Base-by-base conservation (phyloP, 2,888 invertebrate genomes). In the Exephanes ischioxanthus region DNA sequence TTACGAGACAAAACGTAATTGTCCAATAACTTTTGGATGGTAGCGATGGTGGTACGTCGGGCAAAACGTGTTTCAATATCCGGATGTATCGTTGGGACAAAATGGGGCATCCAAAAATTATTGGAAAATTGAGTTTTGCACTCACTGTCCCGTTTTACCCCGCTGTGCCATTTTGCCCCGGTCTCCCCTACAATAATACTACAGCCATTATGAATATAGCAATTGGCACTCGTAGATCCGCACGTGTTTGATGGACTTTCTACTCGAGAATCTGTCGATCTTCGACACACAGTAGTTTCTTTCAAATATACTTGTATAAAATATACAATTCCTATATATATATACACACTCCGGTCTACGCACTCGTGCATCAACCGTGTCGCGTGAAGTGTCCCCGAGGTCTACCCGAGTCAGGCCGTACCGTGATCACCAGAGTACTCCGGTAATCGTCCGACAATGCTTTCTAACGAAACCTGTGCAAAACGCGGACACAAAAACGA, bases 161-260 rank as follows among this genome's bases (percentile, higher is more conserved):
- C n/a, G n/a, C n/a, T n/a, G n/a, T n/a, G n/a, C n/a, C n/a, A n/a
- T n/a, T n/a, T n/a, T n/a, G n/a, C n/a, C n/a, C n/a, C n/a, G n/a
- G n/a, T n/a, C n/a, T n/a, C n/a, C n/a, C n/a, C n/a, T n/a, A 76
- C 11, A 45, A 61, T 19, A 76, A 33, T 63, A 75, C 30, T 66
- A 33, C 11, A 37, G 14, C 7, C 3, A 19, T 19, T 11, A 66
- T 63, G 16, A 55, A 67, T 37, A 33, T 26, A 30, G 7, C 22
- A 55, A 45, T 55, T 30, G 66, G 53, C 41, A 67, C 19, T 73
- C 53, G 58, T 70, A 19, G 58, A 5, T 78, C 51, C n/a, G 33
- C 58, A 48, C 70, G 58, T 70, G 67, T 51, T 68, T 70, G 58
- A 75, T 80, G 73, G 61, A 81, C 75, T 81, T 81, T 81, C 75